phyloP scores from a whole-genome alignment of 1,140 invertebrate genomes.

The Aphaenogaster floridana region DNA sequence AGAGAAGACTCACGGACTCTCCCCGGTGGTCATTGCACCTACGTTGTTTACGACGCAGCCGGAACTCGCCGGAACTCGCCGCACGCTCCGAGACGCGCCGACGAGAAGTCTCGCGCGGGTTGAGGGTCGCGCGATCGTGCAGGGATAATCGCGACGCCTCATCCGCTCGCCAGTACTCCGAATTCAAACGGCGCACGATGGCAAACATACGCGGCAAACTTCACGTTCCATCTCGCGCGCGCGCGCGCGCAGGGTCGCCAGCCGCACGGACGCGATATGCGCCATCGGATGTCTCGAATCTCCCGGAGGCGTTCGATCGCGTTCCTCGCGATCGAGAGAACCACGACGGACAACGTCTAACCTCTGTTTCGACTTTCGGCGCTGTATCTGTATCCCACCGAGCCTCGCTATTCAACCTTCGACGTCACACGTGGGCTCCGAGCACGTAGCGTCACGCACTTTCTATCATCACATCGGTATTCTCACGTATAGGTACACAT shows the following conservation, averaged over 20 bases:
- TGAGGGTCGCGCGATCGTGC: not conserved
- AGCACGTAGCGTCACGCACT: slow-evolving; percentile 4
- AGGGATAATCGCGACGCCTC: not conserved
- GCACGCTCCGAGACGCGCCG: not conserved
- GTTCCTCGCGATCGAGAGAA: not conserved
- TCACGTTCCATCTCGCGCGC: not conserved
- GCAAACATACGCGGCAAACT: slow-evolving; percentile 27
- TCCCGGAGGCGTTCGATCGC: not conserved
- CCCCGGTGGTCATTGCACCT: slow-evolving; percentile 30
- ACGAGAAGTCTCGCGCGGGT: not conserved
- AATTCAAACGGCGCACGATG: not conserved
- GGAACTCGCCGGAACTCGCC: not conserved
- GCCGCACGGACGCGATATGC: not conserved
- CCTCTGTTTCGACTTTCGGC: slow-evolving; percentile 4
- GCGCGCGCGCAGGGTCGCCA: not conserved
- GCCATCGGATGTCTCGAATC: not conserved
- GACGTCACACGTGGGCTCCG: not conserved
- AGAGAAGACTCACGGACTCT: not conserved
- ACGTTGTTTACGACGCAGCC: slow-evolving; percentile 30
- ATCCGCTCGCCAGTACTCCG: not conserved
- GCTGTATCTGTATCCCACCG: not conserved
- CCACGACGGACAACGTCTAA: not conserved
- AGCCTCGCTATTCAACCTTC: not conserved
- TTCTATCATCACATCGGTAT: not conserved
- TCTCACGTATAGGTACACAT: not conserved